Conservation (phyloP, 2,888 invertebrate species). For the Melieria crassipennis region DNA sequence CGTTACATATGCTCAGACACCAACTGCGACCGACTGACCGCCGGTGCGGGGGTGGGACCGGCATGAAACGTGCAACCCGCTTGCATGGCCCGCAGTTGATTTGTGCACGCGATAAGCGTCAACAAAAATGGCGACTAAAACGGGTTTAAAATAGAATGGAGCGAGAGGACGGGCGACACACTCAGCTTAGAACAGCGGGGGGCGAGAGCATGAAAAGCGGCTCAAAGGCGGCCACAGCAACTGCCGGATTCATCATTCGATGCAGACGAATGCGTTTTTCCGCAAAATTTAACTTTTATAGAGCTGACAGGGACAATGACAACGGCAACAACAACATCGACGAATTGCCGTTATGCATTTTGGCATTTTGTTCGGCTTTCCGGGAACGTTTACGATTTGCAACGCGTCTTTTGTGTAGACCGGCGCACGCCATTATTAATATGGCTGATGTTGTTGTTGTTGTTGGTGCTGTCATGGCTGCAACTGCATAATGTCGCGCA, state of each 20-base stretch:
- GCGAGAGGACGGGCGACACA: too few relatives aligned
- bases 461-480: too few relatives aligned
- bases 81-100: not conserved
- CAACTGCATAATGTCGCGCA: too few relatives aligned
- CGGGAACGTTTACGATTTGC: too few relatives aligned
- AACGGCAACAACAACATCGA: too few relatives aligned
- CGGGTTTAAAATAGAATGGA: not conserved
- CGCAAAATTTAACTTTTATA: slow-evolving; percentile 55
- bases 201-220: not conserved
- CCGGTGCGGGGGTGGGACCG: not conserved
- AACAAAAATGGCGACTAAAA: not conserved
- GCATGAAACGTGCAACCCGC: not conserved
- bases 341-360: too few relatives aligned
- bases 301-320: slow-evolving; percentile 22
- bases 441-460: too few relatives aligned
- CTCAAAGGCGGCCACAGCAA: not conserved
- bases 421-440: too few relatives aligned
- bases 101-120: not conserved
- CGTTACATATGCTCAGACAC: not conserved
- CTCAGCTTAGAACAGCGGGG: not conserved
- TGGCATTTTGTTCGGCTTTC: too few relatives aligned
- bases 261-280: slow-evolving; percentile 57
- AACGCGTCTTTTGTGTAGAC: too few relatives aligned
- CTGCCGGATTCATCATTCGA: slow-evolving; percentile 47
- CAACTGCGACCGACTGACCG: not conserved